Conservation (phyloP, 2,888 invertebrate genomes). For the Epirrhoe alternata region DNA sequence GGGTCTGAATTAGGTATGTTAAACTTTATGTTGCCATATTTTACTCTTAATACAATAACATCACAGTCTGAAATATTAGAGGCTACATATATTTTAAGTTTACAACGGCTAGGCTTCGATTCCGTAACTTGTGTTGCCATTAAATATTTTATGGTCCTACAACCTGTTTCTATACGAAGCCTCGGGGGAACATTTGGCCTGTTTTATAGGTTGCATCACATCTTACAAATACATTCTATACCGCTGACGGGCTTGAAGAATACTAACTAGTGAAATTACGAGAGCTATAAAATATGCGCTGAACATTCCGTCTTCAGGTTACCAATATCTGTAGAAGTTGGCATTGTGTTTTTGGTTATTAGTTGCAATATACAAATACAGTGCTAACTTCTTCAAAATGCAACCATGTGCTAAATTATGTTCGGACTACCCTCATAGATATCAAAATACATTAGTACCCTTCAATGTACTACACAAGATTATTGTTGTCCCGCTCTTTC, state of each 20-base stretch:
- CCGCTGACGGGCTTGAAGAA: constrained; percentile 21
- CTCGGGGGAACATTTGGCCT: constrained; percentile 34
- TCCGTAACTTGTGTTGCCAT: constrained; percentile 68
- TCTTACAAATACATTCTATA: constrained; percentile 30
- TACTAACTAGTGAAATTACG: constrained; percentile 29
- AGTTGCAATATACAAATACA: neutral
- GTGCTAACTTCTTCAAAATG: too few relatives aligned
- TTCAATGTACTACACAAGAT: too few relatives aligned
- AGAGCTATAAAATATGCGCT: constrained; percentile 15
- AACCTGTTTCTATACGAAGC: constrained; percentile 58
- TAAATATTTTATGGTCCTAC: constrained; percentile 73
- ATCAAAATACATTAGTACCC: too few relatives aligned
- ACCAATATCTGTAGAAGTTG: neutral
- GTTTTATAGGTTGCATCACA: constrained; percentile 40
- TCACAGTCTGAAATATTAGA: constrained; percentile 13
- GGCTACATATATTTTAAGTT: constrained; percentile 38
- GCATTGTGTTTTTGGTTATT: neutral
- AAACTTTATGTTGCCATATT: neutral
- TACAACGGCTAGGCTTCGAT: constrained; percentile 40
- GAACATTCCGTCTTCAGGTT: constrained; percentile 3
- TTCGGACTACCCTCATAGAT: too few relatives aligned
- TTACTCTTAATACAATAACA: neutral
- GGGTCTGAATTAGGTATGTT: neutral
- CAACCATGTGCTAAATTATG: too few relatives aligned
- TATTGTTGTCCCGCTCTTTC: too few relatives aligned